Conservation (phyloP, 1,140 invertebrate species). For the Pseudomyrmex dendroicus region DNA sequence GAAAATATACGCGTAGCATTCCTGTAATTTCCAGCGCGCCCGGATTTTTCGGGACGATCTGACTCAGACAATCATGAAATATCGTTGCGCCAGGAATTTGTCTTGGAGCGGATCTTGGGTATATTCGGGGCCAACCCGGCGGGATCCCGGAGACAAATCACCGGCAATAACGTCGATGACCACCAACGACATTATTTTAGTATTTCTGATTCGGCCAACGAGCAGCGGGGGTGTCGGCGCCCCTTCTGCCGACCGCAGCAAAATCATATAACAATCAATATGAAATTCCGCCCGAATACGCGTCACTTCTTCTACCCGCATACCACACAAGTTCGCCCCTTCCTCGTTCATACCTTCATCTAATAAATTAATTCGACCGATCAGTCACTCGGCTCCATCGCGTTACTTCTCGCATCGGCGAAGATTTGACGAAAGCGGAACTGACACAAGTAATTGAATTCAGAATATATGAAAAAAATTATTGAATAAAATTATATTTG, state of each 20-base stretch:
- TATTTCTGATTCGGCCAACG: slow-evolving; percentile 67
- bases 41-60: slow-evolving; percentile 52
- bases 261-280: slow-evolving; percentile 77
- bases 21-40: slow-evolving; percentile 18
- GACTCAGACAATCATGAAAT: slow-evolving; percentile 57
- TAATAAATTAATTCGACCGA: slow-evolving; percentile 59
- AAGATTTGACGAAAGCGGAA: slow-evolving; percentile 21
- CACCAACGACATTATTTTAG: slow-evolving; percentile 74
- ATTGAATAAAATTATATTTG: background rate
- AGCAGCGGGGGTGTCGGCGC: background rate
- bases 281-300: slow-evolving; percentile 70
- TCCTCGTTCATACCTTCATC: slow-evolving; percentile 35
- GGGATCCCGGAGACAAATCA: slow-evolving; percentile 70
- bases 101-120: slow-evolving; percentile 36
- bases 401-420: slow-evolving; percentile 12
- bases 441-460: background rate
- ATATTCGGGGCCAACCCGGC: background rate
- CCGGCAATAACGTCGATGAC: slow-evolving; percentile 74
- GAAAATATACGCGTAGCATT: slow-evolving; percentile 17
- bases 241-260: slow-evolving; percentile 56
- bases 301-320: slow-evolving; percentile 54
- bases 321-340: background rate
- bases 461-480: background rate
- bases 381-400: slow-evolving; percentile 36
- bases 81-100: slow-evolving; percentile 50